Evolutionary conservation across 2,797 vertebrate genomes (phyloP).

Genomic region (Leptodactylus fallax): DNA sequence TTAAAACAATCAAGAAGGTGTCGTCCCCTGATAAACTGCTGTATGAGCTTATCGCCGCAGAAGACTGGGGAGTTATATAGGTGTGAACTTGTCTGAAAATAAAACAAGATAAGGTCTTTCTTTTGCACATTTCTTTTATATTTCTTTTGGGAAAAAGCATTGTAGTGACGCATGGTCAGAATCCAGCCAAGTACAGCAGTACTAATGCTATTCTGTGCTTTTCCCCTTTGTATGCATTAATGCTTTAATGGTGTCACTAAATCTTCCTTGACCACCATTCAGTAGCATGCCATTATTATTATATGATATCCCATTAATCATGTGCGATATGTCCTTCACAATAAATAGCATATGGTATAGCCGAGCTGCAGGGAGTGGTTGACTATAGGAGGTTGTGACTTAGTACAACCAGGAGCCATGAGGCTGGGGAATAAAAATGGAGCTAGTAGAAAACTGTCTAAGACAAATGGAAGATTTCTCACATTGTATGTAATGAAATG

Average conservation of each 20-base stretch:
- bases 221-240: slow-evolving; percentile 7
- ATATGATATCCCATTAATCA: slow-evolving; percentile 13
- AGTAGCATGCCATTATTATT: slow-evolving; percentile 5
- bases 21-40: slow-evolving; percentile 1
- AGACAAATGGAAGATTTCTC: background rate
- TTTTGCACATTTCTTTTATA: background rate
- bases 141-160: background rate
- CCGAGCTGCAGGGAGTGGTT: background rate
- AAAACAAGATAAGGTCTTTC: background rate
- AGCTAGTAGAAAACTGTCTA: too few relatives aligned
- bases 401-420: background rate
- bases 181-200: background rate
- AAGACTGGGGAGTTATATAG: background rate
- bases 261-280: slow-evolving; percentile 23
- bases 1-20: slow-evolving; percentile 27
- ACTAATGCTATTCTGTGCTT: background rate
- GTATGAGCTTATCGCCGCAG: slow-evolving; percentile 1
- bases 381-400: background rate
- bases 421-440: background rate
- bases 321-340: slow-evolving; percentile 11
- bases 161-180: background rate
- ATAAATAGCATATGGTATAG: slow-evolving; percentile 15
- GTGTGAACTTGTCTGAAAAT: background rate
- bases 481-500: background rate
- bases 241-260: slow-evolving; percentile 22